phyloP scores from a whole-genome alignment of 2,797 vertebrate genomes.

The Cottoperca gobio region DNA sequence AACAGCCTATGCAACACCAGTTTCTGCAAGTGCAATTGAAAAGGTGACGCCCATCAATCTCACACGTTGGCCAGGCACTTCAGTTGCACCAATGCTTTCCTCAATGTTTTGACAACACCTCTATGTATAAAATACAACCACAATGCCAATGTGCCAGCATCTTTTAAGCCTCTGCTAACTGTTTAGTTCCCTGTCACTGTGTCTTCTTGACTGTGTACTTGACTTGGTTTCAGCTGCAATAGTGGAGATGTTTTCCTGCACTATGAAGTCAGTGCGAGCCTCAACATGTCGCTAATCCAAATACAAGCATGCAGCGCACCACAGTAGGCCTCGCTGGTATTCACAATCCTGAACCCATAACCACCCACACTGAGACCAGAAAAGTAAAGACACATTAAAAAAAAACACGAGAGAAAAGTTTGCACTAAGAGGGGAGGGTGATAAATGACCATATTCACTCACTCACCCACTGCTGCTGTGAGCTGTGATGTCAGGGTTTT shows the following conservation, averaged over 20 bases:
- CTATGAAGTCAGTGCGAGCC: conserved; percentile 60
- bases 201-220: conserved; percentile 6
- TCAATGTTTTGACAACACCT: neutral
- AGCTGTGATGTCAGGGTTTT: conserved; percentile 48
- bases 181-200: conserved; percentile 10
- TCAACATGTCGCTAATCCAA: conserved; percentile 70
- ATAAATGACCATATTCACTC: conserved; percentile 5
- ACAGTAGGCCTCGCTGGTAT: conserved; percentile 55
- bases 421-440: neutral
- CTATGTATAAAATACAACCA: neutral
- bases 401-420: conserved; percentile 12
- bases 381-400: conserved; percentile 23
- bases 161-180: neutral
- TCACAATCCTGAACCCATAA: conserved; percentile 49
- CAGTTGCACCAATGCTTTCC: conserved; percentile 1
- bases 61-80: neutral
- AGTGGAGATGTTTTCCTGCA: conserved; percentile 46
- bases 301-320: conserved; percentile 52
- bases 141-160: neutral
- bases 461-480: conserved; percentile 24
- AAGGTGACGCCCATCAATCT: neutral
- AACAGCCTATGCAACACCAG: neutral
- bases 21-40: conserved; percentile 3
- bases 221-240: conserved; percentile 40
- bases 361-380: conserved; percentile 48